Evolutionary conservation across 2,113 vertebrate genomes (phyloP).

Genomic region (Leptosomus discolor): DNA sequence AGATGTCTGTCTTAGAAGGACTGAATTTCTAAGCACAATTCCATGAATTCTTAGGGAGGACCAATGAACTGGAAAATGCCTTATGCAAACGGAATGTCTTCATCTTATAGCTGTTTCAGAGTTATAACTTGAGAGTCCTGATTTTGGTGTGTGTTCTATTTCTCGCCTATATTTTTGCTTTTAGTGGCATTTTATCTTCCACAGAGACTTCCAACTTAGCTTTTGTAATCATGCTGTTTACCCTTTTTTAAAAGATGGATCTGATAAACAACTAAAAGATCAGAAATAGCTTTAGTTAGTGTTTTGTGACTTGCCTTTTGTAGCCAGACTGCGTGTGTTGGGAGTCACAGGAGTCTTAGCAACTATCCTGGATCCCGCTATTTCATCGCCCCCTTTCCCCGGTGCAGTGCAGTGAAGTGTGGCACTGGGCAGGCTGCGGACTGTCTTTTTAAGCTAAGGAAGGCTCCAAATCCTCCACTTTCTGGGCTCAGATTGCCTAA

Average conservation of each 20-base stretch:
- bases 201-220: background rate
- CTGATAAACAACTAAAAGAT: background rate
- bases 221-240: background rate
- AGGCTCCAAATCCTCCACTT: conserved; percentile 34
- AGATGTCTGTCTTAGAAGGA: background rate
- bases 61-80: background rate
- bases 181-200: background rate
- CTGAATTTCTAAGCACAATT: background rate
- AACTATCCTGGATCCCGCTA: rapidly evolving
- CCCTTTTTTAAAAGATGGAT: background rate
- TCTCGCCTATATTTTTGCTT: background rate
- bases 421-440: rapidly evolving
- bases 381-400: background rate
- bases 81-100: background rate
- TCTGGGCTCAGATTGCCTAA: conserved; percentile 68
- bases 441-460: conserved; percentile 55
- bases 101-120: background rate
- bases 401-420: rapidly evolving
- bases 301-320: background rate
- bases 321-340: background rate
- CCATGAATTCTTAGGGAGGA: background rate
- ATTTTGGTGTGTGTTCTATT: background rate
- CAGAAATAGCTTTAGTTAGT: background rate
- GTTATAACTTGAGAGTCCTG: background rate
- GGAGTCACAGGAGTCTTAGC: background rate